Conservation (phyloP, 2,888 invertebrate genomes). For the Homarus gammarus region DNA sequence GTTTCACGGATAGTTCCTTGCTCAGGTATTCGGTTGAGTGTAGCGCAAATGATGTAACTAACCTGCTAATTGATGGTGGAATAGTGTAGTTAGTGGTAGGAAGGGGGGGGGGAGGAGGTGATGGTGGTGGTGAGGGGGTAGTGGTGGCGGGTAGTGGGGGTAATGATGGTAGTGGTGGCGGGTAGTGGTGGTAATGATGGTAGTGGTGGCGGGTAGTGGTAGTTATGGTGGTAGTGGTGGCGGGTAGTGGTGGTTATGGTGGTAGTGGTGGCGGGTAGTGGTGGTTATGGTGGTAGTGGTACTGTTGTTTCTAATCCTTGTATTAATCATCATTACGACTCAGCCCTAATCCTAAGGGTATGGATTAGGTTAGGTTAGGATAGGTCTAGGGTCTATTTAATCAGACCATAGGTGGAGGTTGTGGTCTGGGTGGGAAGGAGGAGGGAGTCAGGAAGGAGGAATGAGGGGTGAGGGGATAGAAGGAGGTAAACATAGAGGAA, state of each 20-base stretch:
- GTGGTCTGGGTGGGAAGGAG: background rate
- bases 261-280: background rate
- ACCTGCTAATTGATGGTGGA: slow-evolving; percentile 41
- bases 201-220: no score
- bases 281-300: background rate
- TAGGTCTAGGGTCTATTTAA: no score
- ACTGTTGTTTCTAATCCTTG: no score
- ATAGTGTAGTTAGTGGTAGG: slow-evolving; percentile 40
- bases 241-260: background rate
- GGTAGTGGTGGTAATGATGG: background rate
- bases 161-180: background rate
- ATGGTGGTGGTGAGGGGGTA: background rate
- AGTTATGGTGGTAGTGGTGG: background rate
- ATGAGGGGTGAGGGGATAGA: background rate
- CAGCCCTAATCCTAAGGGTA: no score
- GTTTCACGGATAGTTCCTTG: background rate
- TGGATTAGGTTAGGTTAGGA: no score
- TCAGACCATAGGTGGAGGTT: no score
- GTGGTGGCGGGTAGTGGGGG: background rate
- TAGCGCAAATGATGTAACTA: slow-evolving; percentile 45
- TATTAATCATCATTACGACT: no score
- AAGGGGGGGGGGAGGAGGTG: background rate
- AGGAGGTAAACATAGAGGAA: background rate
- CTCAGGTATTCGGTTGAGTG: slow-evolving; percentile 8
- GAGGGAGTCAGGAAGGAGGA: background rate